phyloP scores from a whole-genome alignment of 1,140 invertebrate species.

The Epicauta chinensis region DNA sequence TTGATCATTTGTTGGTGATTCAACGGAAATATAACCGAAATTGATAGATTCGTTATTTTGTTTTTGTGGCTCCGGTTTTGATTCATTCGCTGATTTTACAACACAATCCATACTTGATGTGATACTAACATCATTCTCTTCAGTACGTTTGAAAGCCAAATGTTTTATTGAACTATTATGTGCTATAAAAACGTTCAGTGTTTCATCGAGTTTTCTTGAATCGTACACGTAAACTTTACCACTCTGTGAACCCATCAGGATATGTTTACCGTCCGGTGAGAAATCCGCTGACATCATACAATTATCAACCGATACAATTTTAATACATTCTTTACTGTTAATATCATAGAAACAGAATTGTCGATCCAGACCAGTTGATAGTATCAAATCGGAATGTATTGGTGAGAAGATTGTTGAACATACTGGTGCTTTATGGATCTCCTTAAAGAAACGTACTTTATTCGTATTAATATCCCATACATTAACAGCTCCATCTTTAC shows the following conservation, averaged over 20 bases:
- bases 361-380: conserved; percentile 34
- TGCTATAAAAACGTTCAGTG: conserved; percentile 26
- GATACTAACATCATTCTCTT: conserved; percentile 3
- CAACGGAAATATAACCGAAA: background rate
- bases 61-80: background rate
- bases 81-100: background rate
- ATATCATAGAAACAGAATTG: conserved; percentile 37
- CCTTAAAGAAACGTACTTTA: conserved; percentile 27
- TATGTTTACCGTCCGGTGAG: conserved; percentile 28
- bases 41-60: conserved; percentile 1
- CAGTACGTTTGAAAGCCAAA: conserved; percentile 27
- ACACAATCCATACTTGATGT: background rate
- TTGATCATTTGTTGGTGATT: background rate
- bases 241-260: conserved; percentile 34
- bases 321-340: conserved; percentile 21
- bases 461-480: conserved; percentile 39
- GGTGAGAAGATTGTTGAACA: conserved; percentile 34
- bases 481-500: conserved; percentile 37
- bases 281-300: conserved; percentile 37
- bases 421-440: conserved; percentile 32
- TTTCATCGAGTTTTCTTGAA: conserved; percentile 29
- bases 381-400: conserved; percentile 29
- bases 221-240: conserved; percentile 37
- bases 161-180: conserved; percentile 30
- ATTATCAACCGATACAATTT: conserved; percentile 27